Conservation (phyloP, 2,113 vertebrate genomes). For the Labrus mixtus region DNA sequence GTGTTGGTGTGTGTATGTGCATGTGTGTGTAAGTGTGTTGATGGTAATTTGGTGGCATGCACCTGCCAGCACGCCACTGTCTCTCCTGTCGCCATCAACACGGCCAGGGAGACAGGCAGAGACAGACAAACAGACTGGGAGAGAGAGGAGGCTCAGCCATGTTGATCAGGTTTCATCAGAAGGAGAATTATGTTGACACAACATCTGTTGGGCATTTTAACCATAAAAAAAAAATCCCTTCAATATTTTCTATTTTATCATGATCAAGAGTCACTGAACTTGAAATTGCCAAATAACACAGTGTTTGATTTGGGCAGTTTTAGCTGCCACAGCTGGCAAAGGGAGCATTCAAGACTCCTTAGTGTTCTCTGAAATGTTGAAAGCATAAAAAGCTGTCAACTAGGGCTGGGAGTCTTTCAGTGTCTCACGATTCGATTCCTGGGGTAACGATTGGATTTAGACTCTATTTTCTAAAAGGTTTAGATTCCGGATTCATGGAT, state of each 20-base stretch:
- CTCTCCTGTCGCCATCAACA: conserved; percentile 90
- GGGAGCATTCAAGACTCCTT: too few relatives aligned
- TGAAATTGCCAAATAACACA: too few relatives aligned
- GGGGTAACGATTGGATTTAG: too few relatives aligned
- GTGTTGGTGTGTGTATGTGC: conserved; percentile 44
- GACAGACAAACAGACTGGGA: conserved; percentile 53
- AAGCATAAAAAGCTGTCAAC: too few relatives aligned
- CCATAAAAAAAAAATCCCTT: background rate
- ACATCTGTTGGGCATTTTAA: background rate
- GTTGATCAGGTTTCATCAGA: conserved; percentile 21
- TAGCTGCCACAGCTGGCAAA: too few relatives aligned
- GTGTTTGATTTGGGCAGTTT: background rate
- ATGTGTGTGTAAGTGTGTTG: conserved; percentile 51
- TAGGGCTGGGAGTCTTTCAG: too few relatives aligned
- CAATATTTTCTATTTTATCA: too few relatives aligned
- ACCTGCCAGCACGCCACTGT: conserved; percentile 97
- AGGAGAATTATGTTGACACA: conserved; percentile 45
- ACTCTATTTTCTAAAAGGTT: too few relatives aligned
- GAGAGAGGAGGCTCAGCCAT: conserved; percentile 18
- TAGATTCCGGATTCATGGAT: too few relatives aligned
- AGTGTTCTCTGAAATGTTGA: too few relatives aligned
- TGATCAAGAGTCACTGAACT: too few relatives aligned
- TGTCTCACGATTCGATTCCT: too few relatives aligned
- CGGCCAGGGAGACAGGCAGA: conserved; percentile 83
- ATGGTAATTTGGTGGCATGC: conserved; percentile 98